phyloP scores from a whole-genome alignment of 2,797 vertebrate species.

The Choloepus didactylus region DNA sequence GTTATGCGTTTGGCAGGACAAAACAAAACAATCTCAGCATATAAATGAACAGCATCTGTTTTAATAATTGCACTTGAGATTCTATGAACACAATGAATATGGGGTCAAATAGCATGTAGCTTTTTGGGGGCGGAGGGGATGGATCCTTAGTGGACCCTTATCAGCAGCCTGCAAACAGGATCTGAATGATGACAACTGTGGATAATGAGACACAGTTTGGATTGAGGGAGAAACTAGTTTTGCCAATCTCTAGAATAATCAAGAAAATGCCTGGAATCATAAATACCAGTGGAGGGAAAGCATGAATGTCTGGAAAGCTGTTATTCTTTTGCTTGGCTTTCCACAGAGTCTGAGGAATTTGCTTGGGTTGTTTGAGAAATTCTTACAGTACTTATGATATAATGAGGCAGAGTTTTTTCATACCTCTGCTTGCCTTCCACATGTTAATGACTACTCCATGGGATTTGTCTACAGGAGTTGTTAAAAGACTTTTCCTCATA shows the following conservation, averaged over 20 bases:
- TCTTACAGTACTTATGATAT: constrained; percentile 28
- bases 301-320: neutral
- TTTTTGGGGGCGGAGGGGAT: neutral
- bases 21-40: neutral
- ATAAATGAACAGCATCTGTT: neutral
- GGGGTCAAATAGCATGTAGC: neutral
- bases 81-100: constrained; percentile 9
- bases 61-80: neutral
- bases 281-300: neutral
- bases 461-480: neutral
- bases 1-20: neutral
- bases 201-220: neutral
- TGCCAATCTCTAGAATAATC: constrained; percentile 3
- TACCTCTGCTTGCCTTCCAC: neutral
- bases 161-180: neutral
- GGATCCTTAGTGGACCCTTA: neutral
- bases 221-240: neutral
- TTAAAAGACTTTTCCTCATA: neutral
- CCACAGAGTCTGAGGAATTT: constrained; percentile 39
- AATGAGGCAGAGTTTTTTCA: neutral
- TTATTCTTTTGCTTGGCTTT: constrained; percentile 23
- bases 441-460: neutral
- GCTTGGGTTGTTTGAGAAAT: constrained; percentile 54
- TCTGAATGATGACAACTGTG: neutral
- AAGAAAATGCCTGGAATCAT: constrained; percentile 55